These are phyloP conservation scores for Saturnia japonica DNA, from an alignment of 2,888 invertebrate genomes.

Conservation along the genomic window DNA sequence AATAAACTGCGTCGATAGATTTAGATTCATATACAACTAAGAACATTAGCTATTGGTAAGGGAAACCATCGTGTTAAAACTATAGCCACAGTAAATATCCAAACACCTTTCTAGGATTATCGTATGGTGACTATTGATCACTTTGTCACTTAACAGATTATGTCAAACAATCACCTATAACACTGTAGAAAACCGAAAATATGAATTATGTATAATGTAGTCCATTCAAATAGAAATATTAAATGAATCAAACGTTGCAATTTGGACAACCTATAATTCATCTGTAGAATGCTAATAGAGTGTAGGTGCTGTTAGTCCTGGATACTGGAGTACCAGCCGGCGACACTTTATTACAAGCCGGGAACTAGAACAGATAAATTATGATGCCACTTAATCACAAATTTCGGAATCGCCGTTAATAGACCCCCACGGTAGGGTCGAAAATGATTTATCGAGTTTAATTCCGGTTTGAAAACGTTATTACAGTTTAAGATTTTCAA, in stretches of 20 bases:
- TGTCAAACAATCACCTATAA: not conserved
- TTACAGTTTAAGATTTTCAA: conserved; percentile 15
- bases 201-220: not conserved
- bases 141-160: not conserved
- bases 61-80: too few relatives aligned
- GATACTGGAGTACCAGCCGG: conserved; percentile 45
- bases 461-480: conserved; percentile 36
- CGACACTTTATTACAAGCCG: conserved; percentile 53
- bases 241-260: not conserved
- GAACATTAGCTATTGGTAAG: too few relatives aligned
- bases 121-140: not conserved
- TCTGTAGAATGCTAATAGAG: conserved; percentile 55
- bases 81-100: too few relatives aligned
- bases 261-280: conserved; percentile 42
- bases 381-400: conserved; percentile 65
- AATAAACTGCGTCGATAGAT: too few relatives aligned
- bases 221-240: not conserved
- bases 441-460: conserved; percentile 54
- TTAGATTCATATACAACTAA: too few relatives aligned
- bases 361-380: conserved; percentile 60
- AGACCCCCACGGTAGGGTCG: conserved; percentile 45
- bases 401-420: conserved; percentile 61
- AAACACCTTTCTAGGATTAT: not conserved
- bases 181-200: not conserved
- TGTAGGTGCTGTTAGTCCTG: conserved; percentile 46